These are phyloP conservation scores for Pycnonotus jocosus DNA, from an alignment of 2,113 vertebrate genomes.

Conservation along the genomic window DNA sequence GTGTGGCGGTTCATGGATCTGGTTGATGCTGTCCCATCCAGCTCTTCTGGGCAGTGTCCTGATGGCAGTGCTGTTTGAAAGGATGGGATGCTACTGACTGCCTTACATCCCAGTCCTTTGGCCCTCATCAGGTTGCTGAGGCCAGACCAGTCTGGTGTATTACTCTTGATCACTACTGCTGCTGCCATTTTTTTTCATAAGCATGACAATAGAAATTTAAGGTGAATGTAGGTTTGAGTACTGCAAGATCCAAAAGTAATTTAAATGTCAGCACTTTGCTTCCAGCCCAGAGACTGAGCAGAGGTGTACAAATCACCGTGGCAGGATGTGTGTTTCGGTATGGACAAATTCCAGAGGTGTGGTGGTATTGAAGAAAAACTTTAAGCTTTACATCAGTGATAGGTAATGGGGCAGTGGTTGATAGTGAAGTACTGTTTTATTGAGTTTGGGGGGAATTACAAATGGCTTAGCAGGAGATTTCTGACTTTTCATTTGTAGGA, in stretches of 20 bases:
- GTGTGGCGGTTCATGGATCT: neutral
- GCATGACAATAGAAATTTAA: neutral
- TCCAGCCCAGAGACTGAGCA: neutral
- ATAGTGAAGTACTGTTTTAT: neutral
- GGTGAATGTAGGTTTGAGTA: neutral
- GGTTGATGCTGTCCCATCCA: neutral
- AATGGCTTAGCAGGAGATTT: neutral
- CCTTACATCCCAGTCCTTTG: neutral
- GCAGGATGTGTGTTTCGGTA: neutral
- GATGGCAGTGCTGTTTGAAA: neutral
- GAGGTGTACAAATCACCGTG: neutral
- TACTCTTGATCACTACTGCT: neutral
- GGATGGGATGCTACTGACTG: neutral
- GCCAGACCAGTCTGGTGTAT: accelerated
- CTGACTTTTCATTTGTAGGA: neutral
- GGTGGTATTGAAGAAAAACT: neutral
- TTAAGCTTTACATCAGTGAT: neutral
- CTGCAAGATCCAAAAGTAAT: neutral
- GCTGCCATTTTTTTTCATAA: neutral
- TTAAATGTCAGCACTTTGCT: neutral
- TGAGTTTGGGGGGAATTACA: neutral
- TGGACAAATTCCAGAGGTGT: neutral
- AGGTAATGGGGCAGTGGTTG: neutral
- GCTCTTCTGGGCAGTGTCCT: accelerated
- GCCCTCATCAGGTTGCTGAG: neutral